A percentile compares a stretch with the other conserved stretches of the same genome.
Evolutionary conservation across 2,888 invertebrate genomes (phyloP).

Genomic region (Tubulanus polymorphus): DNA sequence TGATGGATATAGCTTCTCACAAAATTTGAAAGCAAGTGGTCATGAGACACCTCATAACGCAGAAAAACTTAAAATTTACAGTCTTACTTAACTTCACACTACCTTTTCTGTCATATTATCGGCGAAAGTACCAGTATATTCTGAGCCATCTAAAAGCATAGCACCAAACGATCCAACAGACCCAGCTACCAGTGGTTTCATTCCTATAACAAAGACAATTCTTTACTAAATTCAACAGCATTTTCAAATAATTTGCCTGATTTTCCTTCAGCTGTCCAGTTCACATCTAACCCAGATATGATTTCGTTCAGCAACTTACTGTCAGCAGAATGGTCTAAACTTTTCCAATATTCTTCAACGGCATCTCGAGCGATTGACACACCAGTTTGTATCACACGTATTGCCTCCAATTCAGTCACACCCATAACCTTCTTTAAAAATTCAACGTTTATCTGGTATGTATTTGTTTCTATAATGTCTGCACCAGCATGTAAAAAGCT

Average conservation of each 20-base stretch:
- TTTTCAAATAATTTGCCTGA: too few relatives aligned
- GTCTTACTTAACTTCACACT: conserved; percentile 5
- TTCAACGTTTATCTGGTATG: conserved; percentile 77
- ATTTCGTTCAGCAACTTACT: background rate
- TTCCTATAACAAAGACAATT: background rate
- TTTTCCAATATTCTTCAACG: conserved; percentile 51
- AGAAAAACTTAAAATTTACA: too few relatives aligned
- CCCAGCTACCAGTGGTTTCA: conserved; percentile 64
- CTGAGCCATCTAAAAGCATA: conserved; percentile 82
- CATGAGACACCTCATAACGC: too few relatives aligned
- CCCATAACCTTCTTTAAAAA: conserved; percentile 73
- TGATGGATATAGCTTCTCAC: too few relatives aligned
- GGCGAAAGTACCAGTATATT: conserved; percentile 75
- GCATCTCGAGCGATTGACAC: conserved; percentile 73
- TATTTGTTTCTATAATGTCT: conserved; percentile 80
- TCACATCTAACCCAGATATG: too few relatives aligned
- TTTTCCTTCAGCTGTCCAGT: too few relatives aligned
- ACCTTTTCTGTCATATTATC: conserved; percentile 38
- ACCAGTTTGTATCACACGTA: conserved; percentile 69
- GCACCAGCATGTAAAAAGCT: conserved; percentile 70
- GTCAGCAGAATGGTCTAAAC: background rate
- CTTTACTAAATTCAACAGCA: background rate
- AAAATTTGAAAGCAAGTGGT: too few relatives aligned
- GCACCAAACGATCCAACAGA: conserved; percentile 93
- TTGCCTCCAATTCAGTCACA: conserved; percentile 65